Evolutionary conservation across 2,888 invertebrate genomes (phyloP), one percentile per base, ranked within the genome.

Genomic region (Agriopis marginaria): DNA sequence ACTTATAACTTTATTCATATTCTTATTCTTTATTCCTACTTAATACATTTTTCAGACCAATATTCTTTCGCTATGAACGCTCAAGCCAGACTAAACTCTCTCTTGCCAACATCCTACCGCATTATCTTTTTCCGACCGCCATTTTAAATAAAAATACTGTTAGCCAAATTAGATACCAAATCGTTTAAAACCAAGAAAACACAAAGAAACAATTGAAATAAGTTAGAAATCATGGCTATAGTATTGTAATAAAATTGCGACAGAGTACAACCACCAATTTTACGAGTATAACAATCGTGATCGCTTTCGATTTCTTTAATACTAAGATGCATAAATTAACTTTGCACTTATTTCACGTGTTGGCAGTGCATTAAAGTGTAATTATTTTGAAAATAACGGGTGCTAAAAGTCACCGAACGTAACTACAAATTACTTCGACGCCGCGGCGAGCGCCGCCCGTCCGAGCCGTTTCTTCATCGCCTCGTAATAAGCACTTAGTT

Each of bases 361-460:
- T 49, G 23, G 62, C 60, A 60, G 72, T 68, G 66, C 74, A 63
- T 75, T 78, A 75, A 70, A 73, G 67, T 65, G 75, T 77, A 78
- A 80, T 78, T 79, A 79, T 76, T 65, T 73, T 63, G 74, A 70
- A 70, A 75, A 75, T 74, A 74, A 75, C 74, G 70, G 68, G 63
- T 64, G 70, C 75, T 73, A 76, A 75, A 72, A 77, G 70, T 73
- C 74, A 72, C 77, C 75, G 76, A 76, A 70, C 74, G 73, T 76
- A 77, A 79, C 76, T 76, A 78, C 76, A 78, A 82, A 84, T 85
- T 84, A 84, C 78, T 75, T 73, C 75, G 71, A 75, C 75, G 75
- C 63, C 47, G 63, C 58, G 59, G 75, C 74, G 76, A 68, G 66
- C 73, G 58, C 55, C 64, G 63, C 69, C 56, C 60, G 62, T 23